Evolutionary conservation across 2,113 vertebrate species (phyloP), one percentile per base, ranked within the genome.

Genomic region (Synodontis membranacea): DNA sequence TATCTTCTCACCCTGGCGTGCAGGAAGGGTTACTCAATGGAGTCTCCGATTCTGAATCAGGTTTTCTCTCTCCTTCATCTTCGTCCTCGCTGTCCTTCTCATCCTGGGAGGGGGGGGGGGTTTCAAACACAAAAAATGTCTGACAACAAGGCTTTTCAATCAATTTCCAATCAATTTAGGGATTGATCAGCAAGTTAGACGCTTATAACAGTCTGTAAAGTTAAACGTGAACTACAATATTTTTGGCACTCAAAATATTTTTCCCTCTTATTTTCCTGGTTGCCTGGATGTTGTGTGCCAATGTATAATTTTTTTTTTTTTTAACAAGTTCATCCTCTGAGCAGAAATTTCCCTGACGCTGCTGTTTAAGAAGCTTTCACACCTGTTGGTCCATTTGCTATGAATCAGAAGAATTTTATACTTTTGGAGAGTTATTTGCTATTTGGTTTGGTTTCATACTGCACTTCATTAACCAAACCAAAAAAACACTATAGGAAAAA

Each of bases 61-160:
- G 8, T 54, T 80, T 84, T 12, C 66, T 37, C 7, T 72, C 72
- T 60, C 96, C 96, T 0, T 93, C 93, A 19, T 97, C 97, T 80
- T 97, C 97, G 25, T 96, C 96, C 44, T 96, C 96, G 11, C 96
- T 97, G 85, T 96, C 96, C 84, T 97, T 97, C 89, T 97, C 96
- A 84, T 97, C 97, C 97, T 97, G 86, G 75, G 91, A 42, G 92
- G 92, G 78, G 86, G 75, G 91, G 46, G 92, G 92, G 78, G 91
- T 37, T 34, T 23, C 23, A 56, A 56, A 54, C 88, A 93, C 88
- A 92, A 60, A 88, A 72, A 85, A n/a, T 5, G n/a, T n/a, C 25
- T 46, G 37, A 70, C 11, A 34, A 60, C 48, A 28, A 9, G 17
- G 5, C 21, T n/a, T 60, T 66, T 50, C 17, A 28, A 2, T 46